Conservation (phyloP, 1,140 invertebrate genomes). For the Zaprionus ghesquierei region DNA sequence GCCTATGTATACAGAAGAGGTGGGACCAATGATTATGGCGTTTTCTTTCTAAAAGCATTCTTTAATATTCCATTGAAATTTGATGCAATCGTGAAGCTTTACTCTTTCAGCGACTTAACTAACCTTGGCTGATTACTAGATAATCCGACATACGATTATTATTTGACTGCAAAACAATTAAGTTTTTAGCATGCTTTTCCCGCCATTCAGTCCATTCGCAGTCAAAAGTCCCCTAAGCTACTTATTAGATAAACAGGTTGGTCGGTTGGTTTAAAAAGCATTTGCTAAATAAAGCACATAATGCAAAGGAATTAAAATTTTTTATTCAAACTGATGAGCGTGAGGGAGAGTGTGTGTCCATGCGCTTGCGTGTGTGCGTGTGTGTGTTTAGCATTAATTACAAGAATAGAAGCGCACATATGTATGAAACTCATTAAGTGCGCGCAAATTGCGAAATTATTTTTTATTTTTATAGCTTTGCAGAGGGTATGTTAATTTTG, state of each 20-base stretch:
- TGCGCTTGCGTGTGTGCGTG: background rate
- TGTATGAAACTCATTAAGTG: slow-evolving; percentile 68
- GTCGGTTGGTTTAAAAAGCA: background rate
- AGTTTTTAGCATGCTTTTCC: background rate
- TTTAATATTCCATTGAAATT: too few species aligned
- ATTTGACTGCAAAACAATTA: background rate
- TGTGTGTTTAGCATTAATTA: slow-evolving; percentile 61
- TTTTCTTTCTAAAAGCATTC: too few species aligned
- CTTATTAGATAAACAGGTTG: slow-evolving; percentile 6
- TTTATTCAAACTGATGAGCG: slow-evolving; percentile 22
- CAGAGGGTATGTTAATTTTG: too few species aligned
- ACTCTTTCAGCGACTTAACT: background rate
- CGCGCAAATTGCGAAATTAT: slow-evolving; percentile 67
- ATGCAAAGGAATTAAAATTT: slow-evolving; percentile 21
- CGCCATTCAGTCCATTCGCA: background rate
- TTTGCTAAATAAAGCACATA: slow-evolving; percentile 9
- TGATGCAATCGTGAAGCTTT: too few species aligned
- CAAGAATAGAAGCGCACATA: slow-evolving; percentile 60
- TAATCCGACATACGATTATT: background rate
- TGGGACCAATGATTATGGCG: too few species aligned
- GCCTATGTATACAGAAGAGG: too few species aligned
- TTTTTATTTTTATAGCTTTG: slow-evolving; percentile 77
- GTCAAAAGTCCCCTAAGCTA: slow-evolving; percentile 6
- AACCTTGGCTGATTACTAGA: background rate
- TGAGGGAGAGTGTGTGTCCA: background rate